Percentiles rank a stretch among this genome's conserved stretches.
These are phyloP conservation scores for Drosophila kikkawai DNA, from an alignment of 1,140 invertebrate species.

Conservation along the genomic window DNA sequence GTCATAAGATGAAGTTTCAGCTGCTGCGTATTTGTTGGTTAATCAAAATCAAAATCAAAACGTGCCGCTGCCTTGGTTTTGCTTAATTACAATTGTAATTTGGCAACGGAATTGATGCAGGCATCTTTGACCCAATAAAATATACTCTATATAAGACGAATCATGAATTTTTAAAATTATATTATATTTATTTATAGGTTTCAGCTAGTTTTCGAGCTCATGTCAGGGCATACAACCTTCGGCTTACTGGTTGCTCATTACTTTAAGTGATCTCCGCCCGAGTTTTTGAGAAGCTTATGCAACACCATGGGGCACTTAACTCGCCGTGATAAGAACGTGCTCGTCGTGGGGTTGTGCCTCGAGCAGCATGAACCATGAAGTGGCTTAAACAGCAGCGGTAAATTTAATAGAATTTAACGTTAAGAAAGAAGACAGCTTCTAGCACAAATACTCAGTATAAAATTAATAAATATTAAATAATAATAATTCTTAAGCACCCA, in stretches of 20 bases:
- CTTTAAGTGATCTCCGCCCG: background rate
- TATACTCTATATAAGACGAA: background rate
- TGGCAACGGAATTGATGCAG: slow-evolving; percentile 2
- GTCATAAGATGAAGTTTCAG: slow-evolving; percentile 14
- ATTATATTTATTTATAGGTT: background rate
- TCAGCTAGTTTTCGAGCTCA: background rate
- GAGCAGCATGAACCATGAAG: slow-evolving; percentile 1
- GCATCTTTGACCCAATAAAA: background rate
- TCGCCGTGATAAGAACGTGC: slow-evolving; percentile 43
- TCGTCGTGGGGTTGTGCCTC: slow-evolving; percentile 4
- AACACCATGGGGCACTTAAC: slow-evolving; percentile 28
- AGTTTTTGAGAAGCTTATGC: slow-evolving; percentile 30
- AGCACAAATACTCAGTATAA: too few species aligned
- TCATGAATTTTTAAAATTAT: background rate
- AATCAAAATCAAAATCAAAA: slow-evolving; percentile 28
- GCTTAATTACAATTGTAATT: slow-evolving; percentile 33
- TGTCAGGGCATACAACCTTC: background rate
- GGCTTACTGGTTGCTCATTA: background rate
- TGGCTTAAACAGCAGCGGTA: slow-evolving; percentile 11
- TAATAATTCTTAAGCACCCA: background rate
- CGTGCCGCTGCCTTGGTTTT: slow-evolving; percentile 21
- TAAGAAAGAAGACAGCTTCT: too few species aligned
- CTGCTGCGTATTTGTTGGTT: slow-evolving; percentile 7
- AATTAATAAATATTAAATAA: background rate
- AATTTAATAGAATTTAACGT: background rate